phyloP scores from a whole-genome alignment of 2,797 vertebrate species.

The Knipowitschia caucasica region DNA sequence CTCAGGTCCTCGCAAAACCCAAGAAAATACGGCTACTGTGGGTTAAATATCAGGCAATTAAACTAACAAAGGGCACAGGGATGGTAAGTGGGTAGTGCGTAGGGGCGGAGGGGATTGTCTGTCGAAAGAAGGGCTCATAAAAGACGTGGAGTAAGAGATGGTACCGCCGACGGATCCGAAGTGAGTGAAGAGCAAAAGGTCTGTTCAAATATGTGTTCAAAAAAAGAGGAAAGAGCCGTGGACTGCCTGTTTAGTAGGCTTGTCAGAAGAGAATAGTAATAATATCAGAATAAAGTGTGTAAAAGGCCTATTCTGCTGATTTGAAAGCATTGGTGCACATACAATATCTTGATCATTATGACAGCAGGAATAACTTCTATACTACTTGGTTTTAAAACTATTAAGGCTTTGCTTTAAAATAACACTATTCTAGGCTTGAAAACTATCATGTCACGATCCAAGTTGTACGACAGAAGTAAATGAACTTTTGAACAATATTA shows the following conservation, averaged over 20 bases:
- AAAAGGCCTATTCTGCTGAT: too few relatives aligned
- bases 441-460: too few relatives aligned
- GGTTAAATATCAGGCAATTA: conserved; percentile 66
- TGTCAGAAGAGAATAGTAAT: background rate
- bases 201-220: background rate
- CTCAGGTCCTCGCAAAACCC: conserved; percentile 38
- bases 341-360: too few relatives aligned
- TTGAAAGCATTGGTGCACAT: too few relatives aligned
- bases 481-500: too few relatives aligned
- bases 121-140: conserved; percentile 29
- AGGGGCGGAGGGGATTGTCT: conserved; percentile 11
- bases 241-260: background rate
- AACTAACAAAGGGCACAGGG: conserved; percentile 50
- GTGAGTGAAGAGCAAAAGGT: background rate
- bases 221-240: background rate
- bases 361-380: too few relatives aligned
- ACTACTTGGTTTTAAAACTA: too few relatives aligned
- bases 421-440: too few relatives aligned
- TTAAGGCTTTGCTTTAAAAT: too few relatives aligned
- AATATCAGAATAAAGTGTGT: too few relatives aligned
- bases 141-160: conserved; percentile 28
- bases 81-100: conserved; percentile 18
- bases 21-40: conserved; percentile 32
- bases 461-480: too few relatives aligned
- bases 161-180: conserved; percentile 20